A percentile compares a stretch with the other conserved stretches of the same genome.
phyloP scores from a whole-genome alignment of 2,797 vertebrate species.

The Sciurus carolinensis region DNA sequence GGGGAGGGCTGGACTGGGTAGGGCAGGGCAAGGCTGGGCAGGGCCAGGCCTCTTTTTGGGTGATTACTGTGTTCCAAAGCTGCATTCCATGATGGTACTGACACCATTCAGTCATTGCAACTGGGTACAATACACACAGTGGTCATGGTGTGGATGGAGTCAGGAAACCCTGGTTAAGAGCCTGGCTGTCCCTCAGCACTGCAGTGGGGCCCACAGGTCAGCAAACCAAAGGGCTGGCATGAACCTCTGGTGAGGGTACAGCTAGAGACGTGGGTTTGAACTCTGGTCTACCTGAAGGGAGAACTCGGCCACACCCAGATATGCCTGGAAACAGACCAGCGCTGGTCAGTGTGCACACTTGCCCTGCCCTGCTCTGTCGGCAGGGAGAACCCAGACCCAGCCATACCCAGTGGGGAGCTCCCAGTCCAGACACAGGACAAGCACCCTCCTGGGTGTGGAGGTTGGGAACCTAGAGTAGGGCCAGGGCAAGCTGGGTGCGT shows the following conservation, averaged over 20 bases:
- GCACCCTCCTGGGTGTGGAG: too few relatives aligned
- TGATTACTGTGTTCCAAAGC: not conserved
- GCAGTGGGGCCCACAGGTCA: not conserved
- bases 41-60: not conserved
- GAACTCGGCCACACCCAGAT: not conserved
- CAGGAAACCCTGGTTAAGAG: not conserved
- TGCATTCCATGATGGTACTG: not conserved
- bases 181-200: accelerated
- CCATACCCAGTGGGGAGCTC: too few relatives aligned
- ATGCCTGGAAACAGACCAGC: too few relatives aligned
- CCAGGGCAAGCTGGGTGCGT: too few relatives aligned
- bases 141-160: too few relatives aligned
- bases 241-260: too few relatives aligned
- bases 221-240: not conserved
- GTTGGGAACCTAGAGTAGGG: too few relatives aligned
- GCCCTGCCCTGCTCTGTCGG: not conserved
- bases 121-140: not conserved
- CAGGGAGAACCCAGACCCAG: not conserved
- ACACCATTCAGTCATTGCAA: not conserved
- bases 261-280: accelerated
- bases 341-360: too few relatives aligned
- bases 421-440: too few relatives aligned
- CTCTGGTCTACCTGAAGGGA: not conserved
- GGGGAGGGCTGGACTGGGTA: not conserved
- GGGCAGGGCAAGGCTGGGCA: too few relatives aligned